These are phyloP conservation scores for Illadopsis cleaveri DNA, from an alignment of 2,113 vertebrate species.

Conservation along the genomic window DNA sequence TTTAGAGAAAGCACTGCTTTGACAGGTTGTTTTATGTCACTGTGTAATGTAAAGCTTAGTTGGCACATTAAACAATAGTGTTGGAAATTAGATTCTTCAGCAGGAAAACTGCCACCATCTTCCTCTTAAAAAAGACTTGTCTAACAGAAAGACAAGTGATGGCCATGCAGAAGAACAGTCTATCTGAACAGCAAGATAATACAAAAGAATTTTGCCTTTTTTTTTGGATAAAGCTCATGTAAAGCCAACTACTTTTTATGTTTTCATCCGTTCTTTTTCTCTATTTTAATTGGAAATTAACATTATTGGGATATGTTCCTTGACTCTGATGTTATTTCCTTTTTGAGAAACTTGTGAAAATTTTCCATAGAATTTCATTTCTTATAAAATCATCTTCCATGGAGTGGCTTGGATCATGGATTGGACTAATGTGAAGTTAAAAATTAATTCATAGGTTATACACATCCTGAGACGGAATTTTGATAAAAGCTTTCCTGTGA, in stretches of 20 bases:
- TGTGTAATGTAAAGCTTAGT: background rate
- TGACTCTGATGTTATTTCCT: background rate
- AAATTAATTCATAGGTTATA: background rate
- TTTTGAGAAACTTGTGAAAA: background rate
- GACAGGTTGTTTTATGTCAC: background rate
- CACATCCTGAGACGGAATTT: background rate
- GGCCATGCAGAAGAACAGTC: background rate
- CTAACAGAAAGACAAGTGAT: background rate
- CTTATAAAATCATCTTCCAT: background rate
- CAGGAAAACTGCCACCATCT: background rate
- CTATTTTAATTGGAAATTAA: background rate
- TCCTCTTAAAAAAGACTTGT: background rate
- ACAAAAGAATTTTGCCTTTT: background rate
- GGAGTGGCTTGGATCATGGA: background rate
- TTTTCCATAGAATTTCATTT: background rate
- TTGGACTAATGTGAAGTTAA: background rate
- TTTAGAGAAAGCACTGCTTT: background rate
- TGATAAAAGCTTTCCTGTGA: background rate
- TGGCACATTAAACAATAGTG: background rate
- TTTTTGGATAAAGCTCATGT: accelerated
- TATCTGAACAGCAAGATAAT: background rate
- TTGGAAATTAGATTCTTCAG: background rate
- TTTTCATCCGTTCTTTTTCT: background rate
- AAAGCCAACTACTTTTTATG: background rate
- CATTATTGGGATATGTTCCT: background rate